A percentile compares a stretch with the other conserved stretches of the same genome.
These are phyloP conservation scores for Battus philenor DNA, from an alignment of 1,140 invertebrate species.

Conservation along the genomic window DNA sequence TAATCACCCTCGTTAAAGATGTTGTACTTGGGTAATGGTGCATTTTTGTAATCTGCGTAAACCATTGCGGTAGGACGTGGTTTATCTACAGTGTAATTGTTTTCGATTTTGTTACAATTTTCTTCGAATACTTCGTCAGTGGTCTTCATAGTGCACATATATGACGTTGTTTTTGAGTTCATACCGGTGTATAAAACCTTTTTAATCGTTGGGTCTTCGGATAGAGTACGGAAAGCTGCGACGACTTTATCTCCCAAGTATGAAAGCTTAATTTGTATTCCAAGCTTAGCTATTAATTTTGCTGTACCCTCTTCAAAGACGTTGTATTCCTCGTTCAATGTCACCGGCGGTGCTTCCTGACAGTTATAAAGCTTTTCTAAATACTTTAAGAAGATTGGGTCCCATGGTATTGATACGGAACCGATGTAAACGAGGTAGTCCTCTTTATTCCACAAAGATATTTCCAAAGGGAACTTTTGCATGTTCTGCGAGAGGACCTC, in stretches of 20 bases:
- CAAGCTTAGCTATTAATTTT: conserved; percentile 58
- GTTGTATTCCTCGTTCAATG: conserved; percentile 57
- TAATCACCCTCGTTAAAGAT: conserved; percentile 56
- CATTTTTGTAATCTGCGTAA: conserved; percentile 64
- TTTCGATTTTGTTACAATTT: conserved; percentile 57
- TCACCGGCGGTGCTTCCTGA: conserved; percentile 37
- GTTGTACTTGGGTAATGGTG: conserved; percentile 51
- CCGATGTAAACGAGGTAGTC: conserved; percentile 56
- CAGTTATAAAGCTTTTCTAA: conserved; percentile 46
- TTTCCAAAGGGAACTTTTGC: conserved; percentile 50
- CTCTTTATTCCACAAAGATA: conserved; percentile 64
- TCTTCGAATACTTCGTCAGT: conserved; percentile 54
- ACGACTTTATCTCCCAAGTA: conserved; percentile 57
- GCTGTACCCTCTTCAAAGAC: conserved; percentile 60
- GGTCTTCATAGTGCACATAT: conserved; percentile 62
- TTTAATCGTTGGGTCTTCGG: conserved; percentile 58
- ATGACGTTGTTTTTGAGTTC: conserved; percentile 67
- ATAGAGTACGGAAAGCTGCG: conserved; percentile 54
- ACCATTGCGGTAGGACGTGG: conserved; percentile 42
- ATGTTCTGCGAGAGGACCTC: conserved; percentile 59
- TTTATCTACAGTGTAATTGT: conserved; percentile 54
- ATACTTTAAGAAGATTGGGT: conserved; percentile 45
- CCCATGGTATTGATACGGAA: conserved; percentile 46
- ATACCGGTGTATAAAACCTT: conserved; percentile 66
- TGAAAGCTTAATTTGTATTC: conserved; percentile 56